Conservation (phyloP, 2,888 invertebrate genomes). For the Eupithecia tripunctaria region DNA sequence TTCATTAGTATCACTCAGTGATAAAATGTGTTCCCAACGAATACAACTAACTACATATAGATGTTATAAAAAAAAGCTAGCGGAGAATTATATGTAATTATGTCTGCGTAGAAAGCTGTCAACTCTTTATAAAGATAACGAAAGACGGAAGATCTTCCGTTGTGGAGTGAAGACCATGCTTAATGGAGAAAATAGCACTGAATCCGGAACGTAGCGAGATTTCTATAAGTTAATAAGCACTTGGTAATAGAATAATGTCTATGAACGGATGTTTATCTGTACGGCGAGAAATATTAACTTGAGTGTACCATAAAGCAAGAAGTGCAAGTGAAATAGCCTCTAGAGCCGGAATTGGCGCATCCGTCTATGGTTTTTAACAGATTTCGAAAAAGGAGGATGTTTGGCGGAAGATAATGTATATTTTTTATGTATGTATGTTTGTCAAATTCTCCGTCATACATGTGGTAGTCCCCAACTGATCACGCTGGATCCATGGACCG, state of each 20-base stretch:
- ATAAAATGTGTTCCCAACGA: no score
- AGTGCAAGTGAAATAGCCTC: not conserved
- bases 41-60: no score
- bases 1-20: no score
- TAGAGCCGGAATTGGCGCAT: no score
- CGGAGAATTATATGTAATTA: not conserved
- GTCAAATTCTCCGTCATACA: no score
- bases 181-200: slow-evolving; percentile 23
- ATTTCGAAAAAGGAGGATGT: no score
- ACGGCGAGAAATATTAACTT: not conserved
- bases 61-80: no score
- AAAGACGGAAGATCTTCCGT: not conserved
- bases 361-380: no score
- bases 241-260: not conserved
- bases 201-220: slow-evolving; percentile 14
- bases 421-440: no score
- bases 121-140: not conserved
- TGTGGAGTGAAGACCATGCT: slow-evolving; percentile 19
- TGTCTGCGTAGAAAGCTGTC: slow-evolving; percentile 22
- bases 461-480: no score
- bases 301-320: not conserved
- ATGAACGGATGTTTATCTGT: not conserved
- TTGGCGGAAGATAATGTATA: no score
- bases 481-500: no score
- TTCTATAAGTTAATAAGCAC: slow-evolving; percentile 17